Evolutionary conservation across 2,113 vertebrate genomes (phyloP).

Genomic region (Dasyurus viverrinus): DNA sequence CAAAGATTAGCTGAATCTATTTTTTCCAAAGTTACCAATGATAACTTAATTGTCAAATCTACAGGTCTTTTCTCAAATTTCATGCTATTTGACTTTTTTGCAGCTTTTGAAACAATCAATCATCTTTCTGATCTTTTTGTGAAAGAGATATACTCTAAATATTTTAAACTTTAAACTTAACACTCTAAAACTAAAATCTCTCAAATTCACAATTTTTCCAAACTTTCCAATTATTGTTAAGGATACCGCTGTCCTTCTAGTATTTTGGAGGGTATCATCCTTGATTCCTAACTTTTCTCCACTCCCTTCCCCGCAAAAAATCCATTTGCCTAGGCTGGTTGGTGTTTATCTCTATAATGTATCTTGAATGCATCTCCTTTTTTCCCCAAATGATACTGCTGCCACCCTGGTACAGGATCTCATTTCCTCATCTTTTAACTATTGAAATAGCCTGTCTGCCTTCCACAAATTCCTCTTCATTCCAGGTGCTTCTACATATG

Average conservation of each 20-base stretch:
- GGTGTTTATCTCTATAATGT: background rate
- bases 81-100: background rate
- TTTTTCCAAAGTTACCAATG: background rate
- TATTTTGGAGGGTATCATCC: background rate
- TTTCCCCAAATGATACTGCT: background rate
- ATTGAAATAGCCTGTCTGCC: background rate
- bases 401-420: background rate
- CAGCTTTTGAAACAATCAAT: background rate
- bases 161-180: background rate
- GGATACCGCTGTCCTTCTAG: background rate
- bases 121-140: background rate
- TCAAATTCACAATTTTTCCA: background rate
- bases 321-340: background rate
- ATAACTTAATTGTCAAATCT: background rate
- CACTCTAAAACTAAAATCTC: background rate
- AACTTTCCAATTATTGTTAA: background rate
- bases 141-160: background rate
- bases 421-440: background rate
- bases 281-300: background rate
- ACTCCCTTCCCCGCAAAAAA: background rate
- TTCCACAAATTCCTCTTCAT: background rate
- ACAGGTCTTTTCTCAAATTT: background rate
- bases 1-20: background rate
- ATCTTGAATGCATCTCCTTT: background rate
- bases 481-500: background rate